phyloP scores from a whole-genome alignment of 2,113 vertebrate species.

The Bettongia penicillata region DNA sequence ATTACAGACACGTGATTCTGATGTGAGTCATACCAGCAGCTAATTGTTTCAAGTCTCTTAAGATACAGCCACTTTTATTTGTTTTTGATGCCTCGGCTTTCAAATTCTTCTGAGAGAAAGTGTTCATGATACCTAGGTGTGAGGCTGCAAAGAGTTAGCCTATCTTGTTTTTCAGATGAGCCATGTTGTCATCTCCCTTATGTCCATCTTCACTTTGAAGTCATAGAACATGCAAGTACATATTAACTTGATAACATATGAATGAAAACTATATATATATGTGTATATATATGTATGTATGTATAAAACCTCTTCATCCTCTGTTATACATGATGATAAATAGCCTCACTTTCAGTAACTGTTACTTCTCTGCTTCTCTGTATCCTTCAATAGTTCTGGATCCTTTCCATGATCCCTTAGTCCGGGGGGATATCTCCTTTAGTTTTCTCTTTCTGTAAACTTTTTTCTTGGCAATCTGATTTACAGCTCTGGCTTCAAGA shows the following conservation, averaged over 20 bases:
- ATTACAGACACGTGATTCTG: not conserved
- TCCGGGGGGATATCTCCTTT: not conserved
- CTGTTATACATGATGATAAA: not conserved
- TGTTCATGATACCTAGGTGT: not conserved
- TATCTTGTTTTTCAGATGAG: not conserved
- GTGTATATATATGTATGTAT: no score
- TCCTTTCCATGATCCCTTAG: not conserved
- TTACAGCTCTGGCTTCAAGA: not conserved
- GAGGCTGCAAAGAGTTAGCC: not conserved
- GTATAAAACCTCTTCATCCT: not conserved
- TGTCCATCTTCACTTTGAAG: not conserved
- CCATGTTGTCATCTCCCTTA: not conserved
- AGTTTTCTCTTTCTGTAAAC: not conserved
- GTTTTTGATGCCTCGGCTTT: not conserved
- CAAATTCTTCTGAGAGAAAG: not conserved
- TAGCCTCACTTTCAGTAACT: not conserved
- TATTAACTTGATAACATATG: not conserved
- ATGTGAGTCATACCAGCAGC: not conserved
- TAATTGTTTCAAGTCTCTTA: not conserved
- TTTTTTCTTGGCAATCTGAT: not conserved
- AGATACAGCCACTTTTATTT: not conserved
- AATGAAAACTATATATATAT: no score
- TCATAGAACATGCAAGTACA: not conserved
- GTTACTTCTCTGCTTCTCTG: not conserved
- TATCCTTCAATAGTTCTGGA: not conserved